Evolutionary conservation across 2,113 vertebrate species (phyloP).

Genomic region (Ranitomeya variabilis): DNA sequence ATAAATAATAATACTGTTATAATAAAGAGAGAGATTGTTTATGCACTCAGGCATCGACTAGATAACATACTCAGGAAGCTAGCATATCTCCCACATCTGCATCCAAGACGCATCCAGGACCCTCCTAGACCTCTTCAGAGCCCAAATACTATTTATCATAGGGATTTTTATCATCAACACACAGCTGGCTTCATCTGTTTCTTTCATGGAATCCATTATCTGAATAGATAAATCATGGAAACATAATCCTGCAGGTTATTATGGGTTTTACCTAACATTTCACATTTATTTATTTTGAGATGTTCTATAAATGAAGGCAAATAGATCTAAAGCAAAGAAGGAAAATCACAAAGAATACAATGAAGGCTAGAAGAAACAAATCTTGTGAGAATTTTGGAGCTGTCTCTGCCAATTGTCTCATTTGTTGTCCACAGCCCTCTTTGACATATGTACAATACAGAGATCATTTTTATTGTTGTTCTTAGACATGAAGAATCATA

Average conservation of each 20-base stretch:
- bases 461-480: too few species aligned
- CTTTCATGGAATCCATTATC: neutral
- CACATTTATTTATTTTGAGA: neutral
- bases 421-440: too few species aligned
- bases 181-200: neutral
- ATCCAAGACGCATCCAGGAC: neutral
- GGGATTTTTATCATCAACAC: neutral
- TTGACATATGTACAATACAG: too few species aligned
- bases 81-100: neutral
- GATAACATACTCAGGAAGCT: neutral
- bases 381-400: too few species aligned
- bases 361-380: too few species aligned
- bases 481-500: too few species aligned
- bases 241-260: neutral
- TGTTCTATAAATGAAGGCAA: too few species aligned
- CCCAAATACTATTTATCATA: neutral
- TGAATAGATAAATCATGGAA: neutral
- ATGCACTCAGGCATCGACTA: neutral
- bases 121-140: neutral
- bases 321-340: neutral
- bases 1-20: too few species aligned
- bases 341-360: neutral
- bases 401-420: too few species aligned
- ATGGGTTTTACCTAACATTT: neutral
- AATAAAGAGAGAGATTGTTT: too few species aligned